Percentiles rank a stretch among this genome's conserved stretches.
These are phyloP conservation scores for Limnephilus lunatus DNA, from an alignment of 2,888 invertebrate species.

Conservation along the genomic window DNA sequence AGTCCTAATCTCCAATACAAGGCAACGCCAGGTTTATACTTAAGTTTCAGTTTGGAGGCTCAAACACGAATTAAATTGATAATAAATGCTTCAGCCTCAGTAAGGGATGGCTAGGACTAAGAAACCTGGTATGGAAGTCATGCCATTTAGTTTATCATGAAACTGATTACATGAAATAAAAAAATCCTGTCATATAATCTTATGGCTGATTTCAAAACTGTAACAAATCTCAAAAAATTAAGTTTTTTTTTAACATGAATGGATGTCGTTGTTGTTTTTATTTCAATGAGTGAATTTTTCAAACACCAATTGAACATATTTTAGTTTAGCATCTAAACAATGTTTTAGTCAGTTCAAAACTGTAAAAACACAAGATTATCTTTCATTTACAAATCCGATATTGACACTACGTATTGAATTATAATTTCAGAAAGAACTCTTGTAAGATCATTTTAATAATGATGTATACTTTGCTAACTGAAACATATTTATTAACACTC, in stretches of 20 bases:
- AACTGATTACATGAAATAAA: background rate
- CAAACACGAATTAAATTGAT: background rate
- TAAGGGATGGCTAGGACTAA: background rate
- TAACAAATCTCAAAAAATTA: too few species aligned
- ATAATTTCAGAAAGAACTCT: background rate
- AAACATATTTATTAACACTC: background rate
- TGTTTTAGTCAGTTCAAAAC: too few species aligned
- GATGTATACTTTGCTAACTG: background rate
- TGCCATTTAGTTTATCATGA: background rate
- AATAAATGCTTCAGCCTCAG: background rate
- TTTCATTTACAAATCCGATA: too few species aligned
- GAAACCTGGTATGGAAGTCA: background rate
- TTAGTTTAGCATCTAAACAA: too few species aligned
- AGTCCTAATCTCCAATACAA: conserved; percentile 26
- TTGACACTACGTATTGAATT: background rate
- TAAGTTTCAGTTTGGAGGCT: background rate
- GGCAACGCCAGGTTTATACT: background rate
- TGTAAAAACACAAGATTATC: too few species aligned
- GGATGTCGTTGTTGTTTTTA: too few species aligned
- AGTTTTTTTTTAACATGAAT: too few species aligned
- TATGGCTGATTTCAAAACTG: background rate
- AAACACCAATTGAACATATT: too few species aligned
- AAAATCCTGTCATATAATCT: background rate
- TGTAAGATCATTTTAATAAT: background rate
- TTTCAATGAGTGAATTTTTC: too few species aligned